Base-by-base conservation (phyloP, 2,113 vertebrate genomes). In the Heterochromis multidens region DNA sequence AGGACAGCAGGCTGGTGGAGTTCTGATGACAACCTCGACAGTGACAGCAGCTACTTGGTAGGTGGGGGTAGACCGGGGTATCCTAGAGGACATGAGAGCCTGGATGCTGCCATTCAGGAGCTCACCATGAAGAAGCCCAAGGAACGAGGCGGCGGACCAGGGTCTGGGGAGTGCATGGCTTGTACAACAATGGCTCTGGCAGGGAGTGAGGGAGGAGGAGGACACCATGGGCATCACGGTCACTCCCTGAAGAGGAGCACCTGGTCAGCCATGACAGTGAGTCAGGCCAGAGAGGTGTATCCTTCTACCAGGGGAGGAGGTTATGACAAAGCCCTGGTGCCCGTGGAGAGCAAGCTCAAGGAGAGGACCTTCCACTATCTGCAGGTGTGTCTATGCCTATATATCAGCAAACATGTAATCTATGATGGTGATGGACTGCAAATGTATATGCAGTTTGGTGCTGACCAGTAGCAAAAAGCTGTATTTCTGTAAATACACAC, bases 231-330 rank as follows among this genome's bases (percentile, higher is more conserved):
- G 4, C 92, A 90, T 59, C 88, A 93, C 0, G 97, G 97, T 82
- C 98, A 98, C 87, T 98, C 98, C 1, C 95, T 99, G 93, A 99
- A 99, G 95, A 97, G 98, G 91, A 98, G 98, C 56, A 98, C 98
- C 79, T 99, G 98, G 99, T 98, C 98, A 74, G 97, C 99, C 91
- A 99, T 99, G 98, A 99, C 98, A 1, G 99, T 99, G 92, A 99
- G 97, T 96, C 99, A 99, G 94, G 99, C 98, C 59, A 96, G 98
- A 60, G 98, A 99, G 94, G 98, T 97, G 85, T 98, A 98, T 90
- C 97, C 97, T 56, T 96, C 97, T 3, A 90, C 96, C 12, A 94
- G 97, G 61, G 92, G 91, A 61, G 93, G 90, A 62, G 92, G 95
- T 88, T 97, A 97, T 4, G 97, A 98, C 87, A 99, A 99, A 92